phyloP scores from a whole-genome alignment of 2,113 vertebrate species.

The Setophaga petechia region DNA sequence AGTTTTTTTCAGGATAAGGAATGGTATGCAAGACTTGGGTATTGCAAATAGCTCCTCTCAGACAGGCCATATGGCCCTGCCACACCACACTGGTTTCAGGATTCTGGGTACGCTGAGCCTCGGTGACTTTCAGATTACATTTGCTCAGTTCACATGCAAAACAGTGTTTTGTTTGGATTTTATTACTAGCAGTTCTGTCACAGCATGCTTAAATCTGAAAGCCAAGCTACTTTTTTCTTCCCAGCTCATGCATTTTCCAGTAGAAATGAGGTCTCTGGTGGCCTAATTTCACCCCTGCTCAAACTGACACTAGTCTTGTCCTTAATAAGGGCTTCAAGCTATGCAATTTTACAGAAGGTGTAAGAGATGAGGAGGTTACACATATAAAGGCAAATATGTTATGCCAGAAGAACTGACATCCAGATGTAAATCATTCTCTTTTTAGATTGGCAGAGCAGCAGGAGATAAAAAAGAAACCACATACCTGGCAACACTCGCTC shows the following conservation, averaged over 20 bases:
- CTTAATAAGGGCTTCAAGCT: background rate
- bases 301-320: background rate
- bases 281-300: background rate
- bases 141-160: slow-evolving; percentile 9
- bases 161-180: slow-evolving; percentile 21
- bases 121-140: slow-evolving; percentile 8
- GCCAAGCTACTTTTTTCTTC: background rate
- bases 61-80: background rate
- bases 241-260: background rate
- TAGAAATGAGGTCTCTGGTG: background rate
- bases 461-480: background rate
- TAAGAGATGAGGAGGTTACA: background rate
- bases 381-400: background rate
- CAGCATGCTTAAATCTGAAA: background rate
- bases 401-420: background rate
- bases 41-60: background rate
- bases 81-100: background rate
- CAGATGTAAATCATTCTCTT: background rate
- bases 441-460: background rate
- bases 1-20: background rate
- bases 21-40: background rate
- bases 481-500: background rate
- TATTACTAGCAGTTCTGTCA: background rate
- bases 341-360: background rate
- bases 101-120: background rate